Conservation (phyloP, 1,140 invertebrate species). For the Aporrectodea caliginosa region DNA sequence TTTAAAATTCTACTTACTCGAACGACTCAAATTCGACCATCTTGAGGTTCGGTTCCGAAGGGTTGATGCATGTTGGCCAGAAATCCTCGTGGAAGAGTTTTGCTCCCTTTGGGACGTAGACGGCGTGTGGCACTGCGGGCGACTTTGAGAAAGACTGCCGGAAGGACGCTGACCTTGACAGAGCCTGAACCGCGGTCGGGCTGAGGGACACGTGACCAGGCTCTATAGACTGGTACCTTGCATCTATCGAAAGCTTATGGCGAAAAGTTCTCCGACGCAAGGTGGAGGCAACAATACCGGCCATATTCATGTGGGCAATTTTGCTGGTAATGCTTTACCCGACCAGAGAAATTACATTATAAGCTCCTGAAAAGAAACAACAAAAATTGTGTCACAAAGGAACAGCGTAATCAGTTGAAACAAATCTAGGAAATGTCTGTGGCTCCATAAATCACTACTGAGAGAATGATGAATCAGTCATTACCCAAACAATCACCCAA, state of each 20-base stretch:
- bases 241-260: conserved; percentile 26
- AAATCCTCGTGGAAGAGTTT: conserved; percentile 28
- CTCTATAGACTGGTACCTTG: conserved; percentile 20
- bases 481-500: too few species aligned
- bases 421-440: too few species aligned
- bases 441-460: too few species aligned
- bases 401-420: too few species aligned
- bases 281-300: conserved; percentile 32
- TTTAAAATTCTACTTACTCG: conserved; percentile 21
- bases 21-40: conserved; percentile 25
- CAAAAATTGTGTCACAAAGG: too few species aligned
- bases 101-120: conserved; percentile 9
- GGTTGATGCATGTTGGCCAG: conserved; percentile 30
- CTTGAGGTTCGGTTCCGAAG: conserved; percentile 13
- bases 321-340: background rate
- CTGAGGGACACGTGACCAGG: conserved; percentile 25
- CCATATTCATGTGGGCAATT: conserved; percentile 23
- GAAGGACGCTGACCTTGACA: conserved; percentile 23
- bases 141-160: conserved; percentile 17
- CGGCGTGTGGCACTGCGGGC: background rate
- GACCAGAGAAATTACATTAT: background rate
- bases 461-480: too few species aligned
- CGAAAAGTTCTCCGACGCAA: conserved; percentile 30
- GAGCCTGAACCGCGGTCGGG: conserved; percentile 18
- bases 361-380: too few species aligned